Base-by-base conservation (phyloP, 2,797 vertebrate species). In the Staurois parvus region DNA sequence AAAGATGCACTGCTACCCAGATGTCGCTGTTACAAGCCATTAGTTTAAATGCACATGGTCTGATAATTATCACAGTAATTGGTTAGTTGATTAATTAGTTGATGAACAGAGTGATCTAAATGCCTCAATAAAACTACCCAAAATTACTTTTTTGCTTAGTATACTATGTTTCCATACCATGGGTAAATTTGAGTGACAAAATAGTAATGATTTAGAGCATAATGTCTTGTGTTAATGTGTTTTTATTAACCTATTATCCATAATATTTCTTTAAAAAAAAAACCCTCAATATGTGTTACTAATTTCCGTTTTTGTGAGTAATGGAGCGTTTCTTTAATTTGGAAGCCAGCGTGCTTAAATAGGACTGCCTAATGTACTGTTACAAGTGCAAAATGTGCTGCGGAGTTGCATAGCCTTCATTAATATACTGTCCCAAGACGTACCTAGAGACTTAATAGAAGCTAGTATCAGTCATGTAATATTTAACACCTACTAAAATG, bases 361-460 rank as follows among this genome's bases (percentile, higher is more conserved):
- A n/a, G 28, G 56, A 78, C 52, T 84, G 76, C 68, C 59, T 73
- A 79, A 79, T 79, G 69, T 79, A 64, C 83, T 78, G 83, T 84
- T 78, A n/a, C 32, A 62, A 29, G 83, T 84, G 76, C 45, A 62
- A 52, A 79, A 45, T 78, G 72, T 78, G 48, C 81, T 32, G 74
- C 42, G 83, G 26, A 15, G 21, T 21, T 9, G 83, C 81, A 67
- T 78, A 26, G 78, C 67, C 86, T 84, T 85, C 88, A 76, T 90
- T 72, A 81, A 28, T 79, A 64, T 73, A 83, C 45, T 15, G 1
- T 56, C 87, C n/a, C 69, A 66, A 34, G 24, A n/a, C 28, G 4
- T 79, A 74, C 84, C 68, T 67, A 79, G 24, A 78, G 62, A 83
- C 66, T 84, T 87, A 79, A 89, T 86, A 74, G 26, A 90, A 82